A percentile compares a stretch with the other conserved stretches of the same genome.
Evolutionary conservation across 1,140 invertebrate genomes (phyloP).

Genomic region (Drosophila lini): DNA sequence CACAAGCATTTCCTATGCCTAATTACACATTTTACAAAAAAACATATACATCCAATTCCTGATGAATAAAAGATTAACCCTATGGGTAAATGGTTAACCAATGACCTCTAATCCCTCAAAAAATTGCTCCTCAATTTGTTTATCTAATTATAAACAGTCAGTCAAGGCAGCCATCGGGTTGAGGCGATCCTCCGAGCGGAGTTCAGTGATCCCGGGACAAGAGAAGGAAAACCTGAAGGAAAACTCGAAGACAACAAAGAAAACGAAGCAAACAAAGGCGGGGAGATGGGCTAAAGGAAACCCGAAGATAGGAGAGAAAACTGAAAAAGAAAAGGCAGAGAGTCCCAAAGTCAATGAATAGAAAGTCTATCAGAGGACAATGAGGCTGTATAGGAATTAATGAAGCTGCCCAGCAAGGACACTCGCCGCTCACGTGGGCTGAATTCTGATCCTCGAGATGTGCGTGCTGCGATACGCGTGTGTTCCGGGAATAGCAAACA

Average conservation of each 20-base stretch:
- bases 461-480: constrained; percentile 80
- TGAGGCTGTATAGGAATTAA: constrained; percentile 39
- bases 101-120: background rate
- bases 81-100: background rate
- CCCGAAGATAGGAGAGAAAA: constrained; percentile 13
- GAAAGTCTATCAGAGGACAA: constrained; percentile 2
- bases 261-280: constrained; percentile 37
- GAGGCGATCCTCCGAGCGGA: constrained; percentile 17
- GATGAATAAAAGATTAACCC: background rate
- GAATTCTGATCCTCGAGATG: constrained; percentile 53
- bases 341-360: constrained; percentile 38
- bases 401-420: constrained; percentile 24
- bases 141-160: constrained; percentile 34
- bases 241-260: constrained; percentile 27
- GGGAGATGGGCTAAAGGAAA: constrained; percentile 33
- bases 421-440: constrained; percentile 44
- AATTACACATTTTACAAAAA: background rate
- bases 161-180: constrained; percentile 3
- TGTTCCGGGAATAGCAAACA: constrained; percentile 66
- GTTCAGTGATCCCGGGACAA: constrained; percentile 29
- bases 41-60: background rate
- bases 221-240: constrained; percentile 9
- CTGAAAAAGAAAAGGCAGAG: constrained; percentile 18
- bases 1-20: no score
- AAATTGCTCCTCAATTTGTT: constrained; percentile 21